Percentiles rank a stretch among this genome's conserved stretches.
These are phyloP conservation scores for Glaucidium brasilianum DNA, from an alignment of 2,113 vertebrate species.

Conservation along the genomic window DNA sequence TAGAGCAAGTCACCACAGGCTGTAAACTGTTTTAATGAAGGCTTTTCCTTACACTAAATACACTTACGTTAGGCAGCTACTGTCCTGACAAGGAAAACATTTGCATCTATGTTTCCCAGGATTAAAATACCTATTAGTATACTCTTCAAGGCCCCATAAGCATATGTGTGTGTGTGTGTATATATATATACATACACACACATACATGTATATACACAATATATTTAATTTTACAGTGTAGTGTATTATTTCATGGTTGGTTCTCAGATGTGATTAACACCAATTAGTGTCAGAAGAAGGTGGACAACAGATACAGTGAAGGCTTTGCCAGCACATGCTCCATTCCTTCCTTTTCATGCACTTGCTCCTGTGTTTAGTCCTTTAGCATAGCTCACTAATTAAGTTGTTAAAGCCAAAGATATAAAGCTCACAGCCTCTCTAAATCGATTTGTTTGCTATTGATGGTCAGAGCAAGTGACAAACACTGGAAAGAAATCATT, in stretches of 20 bases:
- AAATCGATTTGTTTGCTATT: background rate
- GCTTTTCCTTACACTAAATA: background rate
- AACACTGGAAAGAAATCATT: background rate
- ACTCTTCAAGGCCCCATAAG: background rate
- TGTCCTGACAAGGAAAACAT: background rate
- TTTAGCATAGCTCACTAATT: background rate
- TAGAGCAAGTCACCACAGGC: background rate
- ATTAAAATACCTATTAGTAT: background rate
- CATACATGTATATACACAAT: background rate
- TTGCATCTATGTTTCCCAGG: background rate
- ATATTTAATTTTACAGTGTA: background rate
- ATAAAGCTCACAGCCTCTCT: background rate
- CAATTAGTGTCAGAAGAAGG: background rate
- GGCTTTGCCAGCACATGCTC: background rate
- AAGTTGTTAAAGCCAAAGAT: background rate
- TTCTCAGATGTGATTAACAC: background rate
- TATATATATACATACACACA: too few relatives aligned
- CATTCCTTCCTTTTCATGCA: background rate
- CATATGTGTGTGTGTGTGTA: fast-evolving
- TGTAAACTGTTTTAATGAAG: background rate
- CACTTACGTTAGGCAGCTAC: background rate
- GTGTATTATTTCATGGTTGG: background rate
- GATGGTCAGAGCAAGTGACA: background rate
- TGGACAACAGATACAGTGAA: background rate
- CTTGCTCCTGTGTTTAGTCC: background rate